Evolutionary conservation across 2,797 vertebrate genomes (phyloP), one percentile per base, ranked within the genome.

Genomic region (Spinibarbus caldwelli): DNA sequence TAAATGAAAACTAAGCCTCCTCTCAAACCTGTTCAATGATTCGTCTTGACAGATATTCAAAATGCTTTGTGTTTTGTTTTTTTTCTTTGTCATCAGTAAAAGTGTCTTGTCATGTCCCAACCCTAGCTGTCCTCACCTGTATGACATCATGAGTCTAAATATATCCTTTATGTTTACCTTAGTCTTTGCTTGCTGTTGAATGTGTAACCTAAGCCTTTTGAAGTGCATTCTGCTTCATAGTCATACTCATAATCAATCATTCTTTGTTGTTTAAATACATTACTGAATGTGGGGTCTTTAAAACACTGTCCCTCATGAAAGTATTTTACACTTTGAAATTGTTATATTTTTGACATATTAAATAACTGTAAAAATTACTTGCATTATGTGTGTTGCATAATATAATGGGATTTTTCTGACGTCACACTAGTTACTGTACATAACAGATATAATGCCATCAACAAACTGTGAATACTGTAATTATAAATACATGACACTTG

Each of bases 391-490:
- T 23, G 12, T 10, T 49, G 26, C 5, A 17, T 64, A 31, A 19
- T 0, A 12, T 36, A 21, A n/a, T n/a, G n/a, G n/a, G n/a, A n/a
- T n/a, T n/a, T 57, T 3, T 12, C 34, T 71, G 47, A 71, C 9
- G 10, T 54, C 66, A 29, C 66, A 41, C 7, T 80, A 21, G 45
- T 67, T 54, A 80, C 79, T 38, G 64, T 68, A 81, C 71, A 71
- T 41, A 81, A 21, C 23, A 23, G 10, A 66, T 66, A 12, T 64
- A 59, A 36, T 36, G 29, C 26, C 36, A 78, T 5, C 38, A 64
- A 45, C 38, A 78, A 21, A 34, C 41, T 66, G 78, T 66, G 47
- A 79, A 31, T 31, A 23, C 36, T 29, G n/a, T 23, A 64, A 45
- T 31, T 66, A 21, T 14, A 79, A 79, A 47, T 23, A 79, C 1